Conservation (phyloP, 2,797 vertebrate species). For the Leptoclinus maculatus region DNA sequence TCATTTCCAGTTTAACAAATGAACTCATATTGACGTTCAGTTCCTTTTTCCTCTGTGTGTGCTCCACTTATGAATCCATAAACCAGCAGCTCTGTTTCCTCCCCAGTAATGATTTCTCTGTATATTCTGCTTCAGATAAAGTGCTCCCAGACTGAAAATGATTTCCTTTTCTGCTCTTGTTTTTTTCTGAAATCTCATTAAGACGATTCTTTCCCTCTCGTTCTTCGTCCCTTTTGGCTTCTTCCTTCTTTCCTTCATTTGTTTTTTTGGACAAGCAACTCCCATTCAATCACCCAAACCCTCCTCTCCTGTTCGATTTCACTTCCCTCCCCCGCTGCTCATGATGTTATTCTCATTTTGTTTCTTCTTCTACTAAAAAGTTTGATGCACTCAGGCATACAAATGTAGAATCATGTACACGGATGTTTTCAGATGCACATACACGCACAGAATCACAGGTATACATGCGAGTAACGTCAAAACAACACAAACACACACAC, state of each 20-base stretch:
- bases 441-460: conserved; percentile 18
- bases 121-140: conserved; percentile 40
- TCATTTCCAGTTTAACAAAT: conserved; percentile 29
- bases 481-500: neutral
- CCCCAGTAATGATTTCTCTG: conserved; percentile 43
- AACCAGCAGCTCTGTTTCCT: conserved; percentile 40
- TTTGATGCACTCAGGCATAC: neutral
- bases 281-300: conserved; percentile 18
- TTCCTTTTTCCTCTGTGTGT: conserved; percentile 8
- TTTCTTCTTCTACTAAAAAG: neutral
- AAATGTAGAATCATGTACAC: neutral
- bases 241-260: neutral
- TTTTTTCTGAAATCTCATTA: conserved; percentile 39
- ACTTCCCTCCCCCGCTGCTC: conserved; percentile 5
- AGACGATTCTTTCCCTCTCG: conserved; percentile 29
- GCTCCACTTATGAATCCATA: conserved; percentile 55
- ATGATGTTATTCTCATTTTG: conserved; percentile 16
- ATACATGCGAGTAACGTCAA: neutral
- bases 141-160: conserved; percentile 39
- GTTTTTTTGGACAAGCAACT: neutral
- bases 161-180: conserved; percentile 18
- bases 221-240: conserved; percentile 15
- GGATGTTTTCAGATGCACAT: neutral
- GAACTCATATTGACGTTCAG: conserved; percentile 20
- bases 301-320: conserved; percentile 16